These are phyloP conservation scores for Tokudaia muenninki DNA, from an alignment of 2,797 vertebrate species.

Conservation along the genomic window DNA sequence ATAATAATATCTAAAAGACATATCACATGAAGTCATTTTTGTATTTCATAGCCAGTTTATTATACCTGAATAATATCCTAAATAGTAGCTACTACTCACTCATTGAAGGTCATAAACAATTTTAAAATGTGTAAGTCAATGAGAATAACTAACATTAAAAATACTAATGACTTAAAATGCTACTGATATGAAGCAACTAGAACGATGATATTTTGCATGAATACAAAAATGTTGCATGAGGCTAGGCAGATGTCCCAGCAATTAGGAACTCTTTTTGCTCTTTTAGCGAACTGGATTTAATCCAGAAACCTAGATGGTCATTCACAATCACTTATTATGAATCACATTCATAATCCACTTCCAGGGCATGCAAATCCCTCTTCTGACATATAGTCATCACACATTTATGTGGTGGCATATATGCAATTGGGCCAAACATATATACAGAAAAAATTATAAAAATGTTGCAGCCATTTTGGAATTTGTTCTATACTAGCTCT, in stretches of 20 bases:
- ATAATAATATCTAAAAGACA: background rate
- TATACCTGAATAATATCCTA: background rate
- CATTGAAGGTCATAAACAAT: background rate
- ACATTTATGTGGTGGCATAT: background rate
- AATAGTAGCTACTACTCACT: background rate
- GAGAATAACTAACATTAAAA: background rate
- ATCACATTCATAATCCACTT: background rate
- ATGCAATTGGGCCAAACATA: background rate
- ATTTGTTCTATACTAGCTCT: background rate
- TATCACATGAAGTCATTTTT: background rate
- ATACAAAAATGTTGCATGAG: background rate
- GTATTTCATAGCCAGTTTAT: background rate
- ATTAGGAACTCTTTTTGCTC: background rate
- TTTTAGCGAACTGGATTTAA: background rate
- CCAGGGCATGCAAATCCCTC: background rate
- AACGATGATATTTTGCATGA: background rate
- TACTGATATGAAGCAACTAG: background rate
- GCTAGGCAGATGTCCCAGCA: too few species aligned
- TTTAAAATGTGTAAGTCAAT: background rate
- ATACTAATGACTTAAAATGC: background rate
- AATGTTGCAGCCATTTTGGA: background rate
- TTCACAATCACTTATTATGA: background rate
- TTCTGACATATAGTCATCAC: background rate
- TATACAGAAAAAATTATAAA: background rate
- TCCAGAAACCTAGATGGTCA: background rate